phyloP scores from a whole-genome alignment of 2,797 vertebrate genomes.

The Salarias fasciatus region DNA sequence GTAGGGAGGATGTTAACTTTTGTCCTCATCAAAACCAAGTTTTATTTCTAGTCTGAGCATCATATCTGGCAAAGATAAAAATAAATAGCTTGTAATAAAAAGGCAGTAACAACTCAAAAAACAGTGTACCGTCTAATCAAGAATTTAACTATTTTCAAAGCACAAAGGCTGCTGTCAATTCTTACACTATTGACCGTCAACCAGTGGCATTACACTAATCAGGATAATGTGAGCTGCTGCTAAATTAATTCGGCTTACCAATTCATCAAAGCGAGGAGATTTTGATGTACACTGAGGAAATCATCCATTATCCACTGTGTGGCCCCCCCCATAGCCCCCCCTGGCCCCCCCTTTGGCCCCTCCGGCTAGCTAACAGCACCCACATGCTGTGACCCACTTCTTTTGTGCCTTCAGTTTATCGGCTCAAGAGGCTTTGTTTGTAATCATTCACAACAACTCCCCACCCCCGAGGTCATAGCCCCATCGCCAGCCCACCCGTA shows the following conservation, averaged over 20 bases:
- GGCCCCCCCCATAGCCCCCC: conserved; percentile 14
- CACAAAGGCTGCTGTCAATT: conserved; percentile 20
- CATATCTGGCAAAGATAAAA: too few relatives aligned
- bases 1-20: too few relatives aligned
- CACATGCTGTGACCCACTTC: conserved; percentile 76
- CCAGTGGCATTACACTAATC: conserved; percentile 43
- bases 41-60: too few relatives aligned
- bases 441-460: conserved; percentile 53
- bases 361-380: conserved; percentile 5
- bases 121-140: not conserved
- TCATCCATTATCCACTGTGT: conserved; percentile 28
- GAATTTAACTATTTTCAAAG: not conserved
- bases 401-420: conserved; percentile 64
- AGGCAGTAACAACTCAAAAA: not conserved
- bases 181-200: conserved; percentile 9
- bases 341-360: too few relatives aligned
- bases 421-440: conserved; percentile 73
- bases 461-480: conserved; percentile 27
- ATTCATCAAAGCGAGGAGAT: conserved; percentile 42
- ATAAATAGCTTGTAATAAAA: too few relatives aligned
- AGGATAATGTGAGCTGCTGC: conserved; percentile 34
- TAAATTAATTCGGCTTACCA: conserved; percentile 34
- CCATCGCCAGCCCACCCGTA: conserved; percentile 17
- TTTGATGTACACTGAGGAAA: conserved; percentile 49
- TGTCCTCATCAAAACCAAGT: too few relatives aligned